Base-by-base conservation (phyloP, 2,888 invertebrate species). In the Pilophorus perplexus region DNA sequence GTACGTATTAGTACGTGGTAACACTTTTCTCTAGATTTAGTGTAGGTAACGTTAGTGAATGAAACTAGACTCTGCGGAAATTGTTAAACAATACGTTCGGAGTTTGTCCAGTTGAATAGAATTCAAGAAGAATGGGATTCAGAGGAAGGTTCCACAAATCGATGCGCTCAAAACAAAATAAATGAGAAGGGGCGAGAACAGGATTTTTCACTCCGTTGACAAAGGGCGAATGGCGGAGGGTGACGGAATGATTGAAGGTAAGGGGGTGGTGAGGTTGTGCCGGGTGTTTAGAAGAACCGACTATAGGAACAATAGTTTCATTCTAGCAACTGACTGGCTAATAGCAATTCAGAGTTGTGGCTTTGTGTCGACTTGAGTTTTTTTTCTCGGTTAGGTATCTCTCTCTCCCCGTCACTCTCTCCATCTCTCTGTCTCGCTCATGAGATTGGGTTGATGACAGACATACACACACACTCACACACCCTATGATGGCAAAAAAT, bases 241-340 rank as follows among this genome's bases (percentile, higher is more conserved):
- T 23, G 59, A 23, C 59, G 42, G 55, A 20, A 12, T 57, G 40
- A 40, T 38, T 37, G 18, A 57, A 25, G 38, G 10, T 27, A 23
- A 33, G 33, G 57, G 27, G 22, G 50, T 3, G 18, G 16, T 10
- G 28, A 14, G 57, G 20, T 18, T 37, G 40, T 40, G 25, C 38
- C 38, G 37, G 57, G 65, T 55, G 65, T 65, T 65, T 65, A 65
- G 55, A 65, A 65, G 65, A 65, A 65, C 65, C 38, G 65, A 65
- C 65, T 55, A 65, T 54, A 42, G 65, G 54, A 65, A 65, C 65
- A 65, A 65, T 62, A 48, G 62, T 62, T 62, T 62, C 48, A 62
- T 62, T 62, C 33, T 23, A 48, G 46, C 23, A 46, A 37, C 62
- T 46, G 62, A 62, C 62, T 62, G 62, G 62, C 50, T 50, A 62